Base-by-base conservation (phyloP, 2,888 invertebrate genomes). In the Lasioglossum malachurum region DNA sequence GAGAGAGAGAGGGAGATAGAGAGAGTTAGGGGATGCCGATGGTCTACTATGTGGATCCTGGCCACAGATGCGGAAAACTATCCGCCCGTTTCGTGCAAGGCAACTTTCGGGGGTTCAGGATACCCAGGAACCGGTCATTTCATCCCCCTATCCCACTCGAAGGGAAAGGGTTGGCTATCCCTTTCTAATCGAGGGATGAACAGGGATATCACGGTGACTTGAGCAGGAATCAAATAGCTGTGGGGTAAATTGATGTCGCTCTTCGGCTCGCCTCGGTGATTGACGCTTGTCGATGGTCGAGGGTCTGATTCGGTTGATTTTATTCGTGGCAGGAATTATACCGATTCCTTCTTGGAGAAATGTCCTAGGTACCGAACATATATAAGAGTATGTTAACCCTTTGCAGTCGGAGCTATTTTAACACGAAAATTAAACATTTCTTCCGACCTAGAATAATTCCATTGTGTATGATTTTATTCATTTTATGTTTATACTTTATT, bases 11-110 rank as follows among this genome's bases (percentile, higher is more conserved):
- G 76, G 38, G 41, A 78, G 78, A 38, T 35, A 81, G 78, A 38
- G 41, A 80, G 76, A 44, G 80, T 81, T 75, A 84, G 81, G 86
- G 83, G 67, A 41, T 84, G 78, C 84, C 84, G 75, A 80, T 87
- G 23, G 38, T 86, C 87, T 82, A 83, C 89, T 78, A 71, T 75
- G 83, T 80, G 83, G 80, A 89, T 87, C 84, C 89, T 88, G 91
- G 81, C 84, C 93, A 92, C 93, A 93, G 93, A 92, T 93, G 93
- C 90, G 93, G 92, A 92, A 93, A 93, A 93, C 93, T 92, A 91
- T 88, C 89, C 83, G 7, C 69, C 82, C 80, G 31, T 49, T 64
- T 71, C 35, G 2, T 49, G 64, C 78, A 78, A 64, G 72, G 60
- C 64, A 81, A 81, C 78, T 84, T 86, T 81, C 69, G 64, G 81